Conservation (phyloP, 1,140 invertebrate genomes). For the Platorchestia sp. region DNA sequence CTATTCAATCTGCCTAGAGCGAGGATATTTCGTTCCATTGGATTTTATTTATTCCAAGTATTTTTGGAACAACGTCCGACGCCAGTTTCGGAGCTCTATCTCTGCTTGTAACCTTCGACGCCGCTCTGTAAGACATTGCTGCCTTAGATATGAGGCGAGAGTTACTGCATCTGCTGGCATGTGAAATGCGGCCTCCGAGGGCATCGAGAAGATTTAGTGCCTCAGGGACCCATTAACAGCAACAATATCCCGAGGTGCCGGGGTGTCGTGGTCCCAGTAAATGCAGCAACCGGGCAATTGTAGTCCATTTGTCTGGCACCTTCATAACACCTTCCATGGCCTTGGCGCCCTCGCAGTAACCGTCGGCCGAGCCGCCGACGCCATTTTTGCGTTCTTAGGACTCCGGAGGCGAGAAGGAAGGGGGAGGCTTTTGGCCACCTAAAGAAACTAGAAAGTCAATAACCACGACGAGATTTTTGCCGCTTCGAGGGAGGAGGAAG, state of each 20-base stretch:
- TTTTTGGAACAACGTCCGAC: background rate
- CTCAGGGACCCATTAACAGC: conserved; percentile 22
- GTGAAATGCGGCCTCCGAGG: background rate
- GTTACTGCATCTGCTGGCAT: conserved; percentile 5
- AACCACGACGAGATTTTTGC: background rate
- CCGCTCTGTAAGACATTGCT: background rate
- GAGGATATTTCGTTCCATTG: background rate
- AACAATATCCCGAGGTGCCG: conserved; percentile 15
- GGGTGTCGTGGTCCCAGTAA: conserved; percentile 25
- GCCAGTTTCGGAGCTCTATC: background rate
- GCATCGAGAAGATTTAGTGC: conserved; percentile 24
- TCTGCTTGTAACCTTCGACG: background rate
- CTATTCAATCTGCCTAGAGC: background rate
- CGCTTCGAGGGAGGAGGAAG: background rate
- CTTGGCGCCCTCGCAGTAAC: background rate
- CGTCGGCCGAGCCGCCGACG: background rate
- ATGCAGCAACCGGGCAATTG: conserved; percentile 18
- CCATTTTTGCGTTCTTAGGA: background rate
- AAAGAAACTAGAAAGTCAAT: background rate
- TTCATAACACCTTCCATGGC: conserved; percentile 2
- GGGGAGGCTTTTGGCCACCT: background rate
- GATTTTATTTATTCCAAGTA: background rate
- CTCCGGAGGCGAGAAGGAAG: background rate
- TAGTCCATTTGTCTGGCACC: conserved; percentile 23
- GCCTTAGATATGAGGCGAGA: background rate